Evolutionary conservation across 2,888 invertebrate species (phyloP), one percentile per base, ranked within the genome.

Genomic region (Actias luna): DNA sequence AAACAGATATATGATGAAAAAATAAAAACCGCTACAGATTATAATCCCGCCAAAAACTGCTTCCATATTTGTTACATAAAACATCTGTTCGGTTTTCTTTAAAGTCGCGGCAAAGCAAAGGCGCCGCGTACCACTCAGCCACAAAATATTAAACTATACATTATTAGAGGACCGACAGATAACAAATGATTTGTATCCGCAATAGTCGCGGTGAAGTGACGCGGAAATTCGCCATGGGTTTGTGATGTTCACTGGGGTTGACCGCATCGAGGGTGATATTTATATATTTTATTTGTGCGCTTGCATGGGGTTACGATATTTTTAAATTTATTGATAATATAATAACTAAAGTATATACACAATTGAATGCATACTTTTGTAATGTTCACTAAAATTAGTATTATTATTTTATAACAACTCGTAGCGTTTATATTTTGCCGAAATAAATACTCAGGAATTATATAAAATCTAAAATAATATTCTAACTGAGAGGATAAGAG

Each of bases 131-230:
- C 12, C 65, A 69, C 67, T 69, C 68, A 69, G 63, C 63, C 68
- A 63, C 60, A 67, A 67, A 66, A 69, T 64, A 72, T 66, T 69
- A 66, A 67, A 74, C 46, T 62, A 73, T 63, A 68, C 46, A 63
- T 63, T n/a, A n/a, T n/a, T 57, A 71, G 59, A 70, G 46, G 46
- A 50, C 46, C 22, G 69, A 71, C 62, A 75, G 77, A 79, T 80
- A 79, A 81, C 78, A 79, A 83, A 82, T 81, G 78, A 77, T 77
- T 76, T 71, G 68, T 73, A 70, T 72, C 78, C 73, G 69, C 77
- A 63, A 75, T 73, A 70, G 73, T 65, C 58, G 67, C 61, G 63
- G 73, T 69, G 72, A 60, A 77, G 72, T 73, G 71, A 69, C 63
- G 82, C 77, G 80, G 57, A 60, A 64, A 62, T 68, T 69, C 60